Evolutionary conservation across 1,140 invertebrate species (phyloP), one percentile per base, ranked within the genome.

Genomic region (Drosophila prosaltans): DNA sequence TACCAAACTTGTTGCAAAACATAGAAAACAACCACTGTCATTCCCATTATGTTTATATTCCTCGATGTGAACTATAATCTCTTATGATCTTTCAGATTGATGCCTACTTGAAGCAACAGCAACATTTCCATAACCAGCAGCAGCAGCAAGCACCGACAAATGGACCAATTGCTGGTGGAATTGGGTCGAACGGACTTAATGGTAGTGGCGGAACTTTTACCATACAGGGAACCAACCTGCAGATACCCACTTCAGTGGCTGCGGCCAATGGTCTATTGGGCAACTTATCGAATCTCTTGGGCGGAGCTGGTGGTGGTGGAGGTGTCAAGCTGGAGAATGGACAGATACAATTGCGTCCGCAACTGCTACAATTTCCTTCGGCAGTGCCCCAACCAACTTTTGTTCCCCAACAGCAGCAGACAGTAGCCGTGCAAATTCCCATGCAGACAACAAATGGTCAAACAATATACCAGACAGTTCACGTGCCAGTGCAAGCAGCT

Each of bases 391-490:
- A 51, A 65, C 67, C 69, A 43, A 54, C 77, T n/a, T 65, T 80
- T 45, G 21, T 81, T 1, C 95, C 95, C 8, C 94, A 97, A 92
- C 95, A 97, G 91, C 96, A 97, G 91, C 90, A 91, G 45, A 96
- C 96, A 16, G 97, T 98, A 51, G 97, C 97, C 0, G 96, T 98
- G 11, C 97, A 98, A 93, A 96, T 98, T 45, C 98, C 98, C 1
- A 97, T 99, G 64, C 96, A 97, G 69, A 95, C 96, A 6, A 95
- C 95, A 16, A 97, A 96, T 92, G 98, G 98, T 0, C 97, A 98
- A 92, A 98, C 97, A 0, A 95, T 98, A 62, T 97, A 97, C 91
- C 97, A 98, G 90, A 98, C 97, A 0, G 95, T 98, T 1, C 97
- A 98, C 92, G 95, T 98, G 81, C 97, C 97, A 0, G 94, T 98